Evolutionary conservation across 1,140 invertebrate genomes (phyloP).

Genomic region (Gryon sp.): DNA sequence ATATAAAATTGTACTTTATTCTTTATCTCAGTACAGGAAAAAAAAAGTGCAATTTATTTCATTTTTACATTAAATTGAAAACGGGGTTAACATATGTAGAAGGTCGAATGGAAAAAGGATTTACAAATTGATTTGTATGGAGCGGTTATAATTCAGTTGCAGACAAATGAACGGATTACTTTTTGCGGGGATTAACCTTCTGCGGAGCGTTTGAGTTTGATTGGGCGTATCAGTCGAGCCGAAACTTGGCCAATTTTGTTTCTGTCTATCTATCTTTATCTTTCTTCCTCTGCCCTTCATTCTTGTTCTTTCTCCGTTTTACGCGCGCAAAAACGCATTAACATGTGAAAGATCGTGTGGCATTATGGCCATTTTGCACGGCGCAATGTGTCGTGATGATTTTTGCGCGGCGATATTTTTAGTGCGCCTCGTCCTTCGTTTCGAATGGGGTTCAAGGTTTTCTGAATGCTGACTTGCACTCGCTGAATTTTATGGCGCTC

Average conservation of each 20-base stretch:
- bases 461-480: slow-evolving; percentile 57
- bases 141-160: slow-evolving; percentile 10
- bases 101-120: slow-evolving; percentile 1
- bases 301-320: too few relatives aligned
- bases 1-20: too few relatives aligned
- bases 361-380: slow-evolving; percentile 69
- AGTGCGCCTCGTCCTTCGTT: slow-evolving; percentile 73
- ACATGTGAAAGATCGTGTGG: slow-evolving; percentile 66
- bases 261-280: too few relatives aligned
- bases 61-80: too few relatives aligned
- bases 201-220: slow-evolving; percentile 12
- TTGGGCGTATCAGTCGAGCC: slow-evolving; percentile 23
- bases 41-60: too few relatives aligned
- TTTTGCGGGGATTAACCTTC: slow-evolving; percentile 35
- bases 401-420: slow-evolving; percentile 74
- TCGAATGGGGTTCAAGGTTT: slow-evolving; percentile 72
- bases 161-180: slow-evolving; percentile 29
- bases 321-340: slow-evolving; percentile 62
- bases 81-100: background rate
- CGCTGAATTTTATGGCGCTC: slow-evolving; percentile 40
- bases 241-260: slow-evolving; percentile 33
- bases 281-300: too few relatives aligned
- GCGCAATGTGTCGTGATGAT: slow-evolving; percentile 65
- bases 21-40: too few relatives aligned
- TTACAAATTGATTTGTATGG: slow-evolving; percentile 3